Conservation (phyloP, 1,140 invertebrate genomes). For the Pinna nobilis region DNA sequence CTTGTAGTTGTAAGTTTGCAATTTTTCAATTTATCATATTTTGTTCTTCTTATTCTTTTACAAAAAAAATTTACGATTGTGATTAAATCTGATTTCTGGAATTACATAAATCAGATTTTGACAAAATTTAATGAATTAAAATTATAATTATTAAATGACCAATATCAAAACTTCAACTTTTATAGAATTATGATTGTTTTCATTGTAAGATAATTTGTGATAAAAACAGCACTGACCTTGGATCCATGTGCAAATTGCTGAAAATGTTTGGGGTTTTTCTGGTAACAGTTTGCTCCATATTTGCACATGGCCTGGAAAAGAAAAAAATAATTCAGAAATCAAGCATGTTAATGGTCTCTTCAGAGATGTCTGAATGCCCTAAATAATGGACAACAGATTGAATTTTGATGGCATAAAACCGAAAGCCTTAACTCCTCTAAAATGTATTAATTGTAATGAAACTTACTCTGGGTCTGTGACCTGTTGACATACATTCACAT, state of each 20-base stretch:
- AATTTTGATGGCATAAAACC: too few relatives aligned
- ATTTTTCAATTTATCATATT: too few relatives aligned
- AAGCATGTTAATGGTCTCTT: too few relatives aligned
- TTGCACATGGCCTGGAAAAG: constrained; percentile 62
- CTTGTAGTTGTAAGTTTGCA: too few relatives aligned
- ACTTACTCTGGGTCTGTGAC: not conserved
- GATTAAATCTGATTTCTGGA: too few relatives aligned
- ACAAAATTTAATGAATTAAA: not conserved
- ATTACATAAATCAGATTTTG: not conserved
- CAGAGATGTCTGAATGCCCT: too few relatives aligned
- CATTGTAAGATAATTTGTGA: not conserved
- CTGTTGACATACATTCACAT: not conserved
- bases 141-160: too few relatives aligned
- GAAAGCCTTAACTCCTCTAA: too few relatives aligned
- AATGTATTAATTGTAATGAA: too few relatives aligned
- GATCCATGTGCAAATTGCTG: constrained; percentile 56
- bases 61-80: too few relatives aligned
- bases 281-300: constrained; percentile 68
- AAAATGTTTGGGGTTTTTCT: constrained; percentile 60
- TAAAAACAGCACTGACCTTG: constrained; percentile 18
- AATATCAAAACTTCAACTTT: not conserved
- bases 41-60: too few relatives aligned
- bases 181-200: not conserved
- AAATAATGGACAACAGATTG: too few relatives aligned
- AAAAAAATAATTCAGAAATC: constrained; percentile 24